Percentiles rank a stretch among this genome's conserved stretches.
phyloP scores from a whole-genome alignment of 2,888 invertebrate genomes.

The Gibbula magus region DNA sequence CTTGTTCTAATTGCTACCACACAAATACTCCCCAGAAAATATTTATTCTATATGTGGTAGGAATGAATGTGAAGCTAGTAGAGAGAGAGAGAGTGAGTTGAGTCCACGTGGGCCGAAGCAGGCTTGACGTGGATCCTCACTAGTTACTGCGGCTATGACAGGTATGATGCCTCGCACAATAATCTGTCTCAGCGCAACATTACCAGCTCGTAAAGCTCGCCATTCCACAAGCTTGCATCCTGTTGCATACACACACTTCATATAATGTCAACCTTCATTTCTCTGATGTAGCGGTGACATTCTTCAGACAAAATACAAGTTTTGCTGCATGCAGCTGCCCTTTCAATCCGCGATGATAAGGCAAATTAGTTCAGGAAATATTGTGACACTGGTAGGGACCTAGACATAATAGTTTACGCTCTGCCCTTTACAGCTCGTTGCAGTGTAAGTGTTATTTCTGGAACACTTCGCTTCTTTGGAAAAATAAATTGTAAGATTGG shows the following conservation, averaged over 20 bases:
- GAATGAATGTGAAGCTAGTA: background rate
- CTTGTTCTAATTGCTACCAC: constrained; percentile 12
- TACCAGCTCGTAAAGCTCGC: no score
- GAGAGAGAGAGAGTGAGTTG: no score
- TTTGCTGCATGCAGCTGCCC: background rate
- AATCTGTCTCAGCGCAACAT: no score
- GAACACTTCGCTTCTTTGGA: no score
- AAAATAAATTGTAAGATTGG: no score
- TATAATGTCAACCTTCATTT: background rate
- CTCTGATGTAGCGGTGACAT: background rate
- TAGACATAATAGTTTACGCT: constrained; percentile 13
- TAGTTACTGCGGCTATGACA: no score
- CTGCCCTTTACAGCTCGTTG: background rate
- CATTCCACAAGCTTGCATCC: background rate
- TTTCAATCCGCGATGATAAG: background rate
- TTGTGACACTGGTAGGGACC: constrained; percentile 2
- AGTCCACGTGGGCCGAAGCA: no score
- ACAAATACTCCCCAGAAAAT: constrained; percentile 16
- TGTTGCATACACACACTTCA: constrained; percentile 6
- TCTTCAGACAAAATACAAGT: constrained; percentile 11
- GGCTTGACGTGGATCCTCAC: no score
- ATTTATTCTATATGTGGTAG: constrained; percentile 18
- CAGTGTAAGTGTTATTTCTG: no score
- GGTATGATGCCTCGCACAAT: no score
- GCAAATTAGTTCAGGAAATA: constrained; percentile 16